Base-by-base conservation (phyloP, 2,888 invertebrate genomes). In the Apodemia duryi region DNA sequence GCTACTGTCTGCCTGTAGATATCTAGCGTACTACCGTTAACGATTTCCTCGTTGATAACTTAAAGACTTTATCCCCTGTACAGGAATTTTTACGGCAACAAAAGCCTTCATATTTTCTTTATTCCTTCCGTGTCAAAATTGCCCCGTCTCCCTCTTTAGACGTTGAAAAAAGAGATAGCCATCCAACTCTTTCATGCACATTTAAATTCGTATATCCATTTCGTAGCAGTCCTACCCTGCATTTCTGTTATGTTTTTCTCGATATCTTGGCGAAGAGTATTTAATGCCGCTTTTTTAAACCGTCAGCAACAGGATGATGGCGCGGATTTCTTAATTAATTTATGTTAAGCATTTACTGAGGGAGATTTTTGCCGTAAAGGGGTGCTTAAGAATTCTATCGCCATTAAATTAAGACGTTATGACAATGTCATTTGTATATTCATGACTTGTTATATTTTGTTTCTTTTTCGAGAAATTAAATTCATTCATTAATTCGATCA, bases 81-180 rank as follows among this genome's bases (percentile, higher is more conserved):
- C 84, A 85, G 89, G 90, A 91, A 90, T 91, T 91, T 91, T 91
- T 91, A 91, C 89, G 86, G 87, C 80, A 88, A 88, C 88, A 88
- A 88, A 88, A 88, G 87, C 90, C 83, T 85, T 90, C 88, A 91
- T 91, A 91, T 91, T 91, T 91, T 91, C 90, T 91, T 91, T 90
- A 89, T 89, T 89, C 88, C 85, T 85, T 77, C 85, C 88, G 88
- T 87, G 87, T 89, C 86, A 87, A 87, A 88, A 87, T 88, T 86
- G 84, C 80, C 85, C 82, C 78, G 74, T 78, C 78, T 82, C 84
- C 86, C 82, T 80, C 82, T 80, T 81, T 74, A 75, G 75, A 74
- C 77, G 82, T 73, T 75, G 80, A 82, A 87, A 88, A 86, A 85
- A 83, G 83, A 83, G 82, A 88, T 78, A 82, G 76, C 76, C 68